Base-by-base conservation (phyloP, 2,888 invertebrate species). In the Tethea ocularis region DNA sequence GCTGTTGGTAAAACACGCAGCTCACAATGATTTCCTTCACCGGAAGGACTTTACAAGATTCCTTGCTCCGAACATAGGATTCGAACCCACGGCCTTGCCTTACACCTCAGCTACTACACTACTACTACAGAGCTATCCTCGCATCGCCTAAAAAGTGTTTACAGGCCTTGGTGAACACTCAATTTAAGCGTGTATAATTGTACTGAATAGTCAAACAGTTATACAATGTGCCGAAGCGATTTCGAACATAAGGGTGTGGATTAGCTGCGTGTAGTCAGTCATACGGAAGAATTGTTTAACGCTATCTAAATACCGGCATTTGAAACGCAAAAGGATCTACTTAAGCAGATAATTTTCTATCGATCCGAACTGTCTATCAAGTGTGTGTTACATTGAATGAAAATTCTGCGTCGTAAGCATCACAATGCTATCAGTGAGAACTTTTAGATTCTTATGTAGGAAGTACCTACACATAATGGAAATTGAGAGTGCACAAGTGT, bases 231-330 rank as follows among this genome's bases (percentile, higher is more conserved):
- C 68, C 77, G 73, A 75, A 72, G 78, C 77, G 76, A 80, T 73
- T 75, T 81, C 80, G 81, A 77, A 80, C 13, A 33, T 83, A 75
- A 78, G 87, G 84, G 86, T 72, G 78, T 68, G 82, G 83, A 87
- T 89, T 87, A 86, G 82, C 75, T 72, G 72, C 75, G 85, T 68
- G 78, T 78, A 91, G 86, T 91, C 92, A 82, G 69, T 89, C 85
- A n/a, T n/a, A n/a, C n/a, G 91, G 90, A 92, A 92, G 86, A 88
- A 91, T 91, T 91, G 88, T 90, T 91, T 92, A 91, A 89, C 92
- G 87, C 91, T 91, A 86, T 80, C 90, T 89, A 92, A 92, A 92
- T 86, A 92, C 85, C 88, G 89, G 86, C 83, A 82, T 82, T 82
- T 77, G 78, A 69, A 74, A 80, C 80, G 72, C 83, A 75, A 87